These are phyloP conservation scores for Cephalopterus ornatus DNA, from an alignment of 2,113 vertebrate species.

Conservation along the genomic window DNA sequence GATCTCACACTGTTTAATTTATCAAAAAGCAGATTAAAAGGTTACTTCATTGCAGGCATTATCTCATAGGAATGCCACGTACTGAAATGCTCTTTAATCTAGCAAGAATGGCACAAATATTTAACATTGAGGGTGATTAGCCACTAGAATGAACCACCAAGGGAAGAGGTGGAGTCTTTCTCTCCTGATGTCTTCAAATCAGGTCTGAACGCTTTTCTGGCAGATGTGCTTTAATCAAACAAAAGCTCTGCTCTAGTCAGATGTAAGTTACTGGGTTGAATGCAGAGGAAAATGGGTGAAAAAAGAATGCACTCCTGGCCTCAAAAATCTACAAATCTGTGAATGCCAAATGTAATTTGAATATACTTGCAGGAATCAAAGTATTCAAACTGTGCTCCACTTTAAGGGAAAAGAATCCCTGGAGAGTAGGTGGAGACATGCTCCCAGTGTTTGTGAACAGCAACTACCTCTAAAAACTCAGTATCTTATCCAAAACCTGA, in stretches of 20 bases:
- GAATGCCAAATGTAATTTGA: slow-evolving; percentile 30
- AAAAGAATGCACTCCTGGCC: slow-evolving; percentile 16
- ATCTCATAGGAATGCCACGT: slow-evolving; percentile 56
- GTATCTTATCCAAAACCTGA: background rate
- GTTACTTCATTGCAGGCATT: slow-evolving; percentile 54
- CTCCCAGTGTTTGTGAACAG: background rate
- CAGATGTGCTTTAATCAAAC: slow-evolving; percentile 59
- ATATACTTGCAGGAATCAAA: slow-evolving; percentile 16
- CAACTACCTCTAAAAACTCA: background rate
- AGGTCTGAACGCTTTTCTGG: slow-evolving; percentile 38
- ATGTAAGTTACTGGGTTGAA: background rate
- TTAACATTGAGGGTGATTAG: slow-evolving; percentile 63
- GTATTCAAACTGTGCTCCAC: background rate
- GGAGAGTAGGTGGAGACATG: background rate
- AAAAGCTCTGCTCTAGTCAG: slow-evolving; percentile 1
- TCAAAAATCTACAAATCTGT: slow-evolving; percentile 54
- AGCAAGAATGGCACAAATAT: slow-evolving; percentile 64
- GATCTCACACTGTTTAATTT: slow-evolving; percentile 64
- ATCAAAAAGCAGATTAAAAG: slow-evolving; percentile 70
- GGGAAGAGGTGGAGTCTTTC: slow-evolving; percentile 33
- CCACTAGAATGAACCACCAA: slow-evolving; percentile 45
- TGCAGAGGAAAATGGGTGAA: background rate
- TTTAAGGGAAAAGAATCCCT: background rate
- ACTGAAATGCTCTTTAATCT: slow-evolving; percentile 61
- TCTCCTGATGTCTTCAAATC: slow-evolving; percentile 45